These are phyloP conservation scores for Loripinus fragilis DNA, from an alignment of 2,888 invertebrate genomes.

Conservation along the genomic window DNA sequence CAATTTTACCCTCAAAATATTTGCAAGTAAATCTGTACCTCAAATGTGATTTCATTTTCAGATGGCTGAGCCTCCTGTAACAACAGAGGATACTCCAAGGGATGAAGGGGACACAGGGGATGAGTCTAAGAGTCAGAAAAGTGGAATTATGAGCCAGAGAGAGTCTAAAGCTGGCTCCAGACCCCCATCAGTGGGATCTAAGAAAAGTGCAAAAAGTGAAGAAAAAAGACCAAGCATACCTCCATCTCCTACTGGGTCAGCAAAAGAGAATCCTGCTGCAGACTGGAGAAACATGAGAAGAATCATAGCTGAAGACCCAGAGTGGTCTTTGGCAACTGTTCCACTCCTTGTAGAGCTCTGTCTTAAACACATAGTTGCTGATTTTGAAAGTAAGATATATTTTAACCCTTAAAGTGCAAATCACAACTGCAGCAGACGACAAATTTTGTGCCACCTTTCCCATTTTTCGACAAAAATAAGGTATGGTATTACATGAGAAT, in stretches of 20 bases:
- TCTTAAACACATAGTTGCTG: constrained; percentile 79
- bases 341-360: constrained; percentile 81
- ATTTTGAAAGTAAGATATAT: constrained; percentile 81
- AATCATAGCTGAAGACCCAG: constrained; percentile 83
- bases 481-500: no score
- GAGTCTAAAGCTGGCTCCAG: constrained; percentile 70
- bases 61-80: constrained; percentile 61
- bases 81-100: constrained; percentile 48
- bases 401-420: no score
- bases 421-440: no score
- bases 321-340: constrained; percentile 83
- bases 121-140: constrained; percentile 65
- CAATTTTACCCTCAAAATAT: no score
- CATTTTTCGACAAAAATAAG: no score
- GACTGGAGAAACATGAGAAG: constrained; percentile 80
- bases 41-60: constrained; percentile 13
- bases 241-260: constrained; percentile 67
- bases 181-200: constrained; percentile 67
- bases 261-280: constrained; percentile 72
- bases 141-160: constrained; percentile 64
- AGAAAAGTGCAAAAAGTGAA: constrained; percentile 68
- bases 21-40: no score
- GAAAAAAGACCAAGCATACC: constrained; percentile 59
- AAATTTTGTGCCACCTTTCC: no score
- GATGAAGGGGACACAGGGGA: constrained; percentile 60